Percentiles rank a stretch among this genome's conserved stretches.
Evolutionary conservation across 1,140 invertebrate species (phyloP).

Genomic region (Drosophila kanapiae): DNA sequence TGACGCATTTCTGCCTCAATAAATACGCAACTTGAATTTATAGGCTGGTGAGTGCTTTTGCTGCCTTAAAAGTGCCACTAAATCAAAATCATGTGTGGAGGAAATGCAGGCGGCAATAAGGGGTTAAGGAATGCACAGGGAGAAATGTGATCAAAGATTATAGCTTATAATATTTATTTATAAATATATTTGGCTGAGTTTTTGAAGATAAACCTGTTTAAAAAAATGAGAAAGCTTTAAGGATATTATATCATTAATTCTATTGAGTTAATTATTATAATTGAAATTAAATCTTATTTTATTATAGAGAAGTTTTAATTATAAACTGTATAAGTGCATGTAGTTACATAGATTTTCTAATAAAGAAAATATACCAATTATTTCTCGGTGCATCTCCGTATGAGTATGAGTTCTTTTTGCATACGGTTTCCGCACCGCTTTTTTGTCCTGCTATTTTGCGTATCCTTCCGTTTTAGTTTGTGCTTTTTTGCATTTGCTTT

Average conservation of each 20-base stretch:
- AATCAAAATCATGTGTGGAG: slow-evolving; percentile 79
- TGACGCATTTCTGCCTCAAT: slow-evolving; percentile 82
- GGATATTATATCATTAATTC: background rate
- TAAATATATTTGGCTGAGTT: background rate
- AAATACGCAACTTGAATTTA: slow-evolving; percentile 84
- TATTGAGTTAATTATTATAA: too few relatives aligned
- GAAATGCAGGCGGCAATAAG: slow-evolving; percentile 62
- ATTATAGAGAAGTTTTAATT: background rate
- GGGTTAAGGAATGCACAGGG: slow-evolving; percentile 56
- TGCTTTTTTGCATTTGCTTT: slow-evolving; percentile 56
- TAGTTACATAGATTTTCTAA: background rate
- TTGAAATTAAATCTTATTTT: background rate
- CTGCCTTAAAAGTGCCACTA: slow-evolving; percentile 82
- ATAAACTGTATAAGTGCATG: background rate
- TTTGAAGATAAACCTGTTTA: background rate
- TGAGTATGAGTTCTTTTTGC: slow-evolving; percentile 64
- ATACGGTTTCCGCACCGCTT: slow-evolving; percentile 67
- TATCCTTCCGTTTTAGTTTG: slow-evolving; percentile 76
- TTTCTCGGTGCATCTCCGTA: background rate
- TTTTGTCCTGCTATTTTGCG: slow-evolving; percentile 57
- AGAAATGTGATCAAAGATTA: background rate
- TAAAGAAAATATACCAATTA: background rate
- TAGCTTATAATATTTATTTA: background rate
- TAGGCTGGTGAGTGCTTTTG: slow-evolving; percentile 71
- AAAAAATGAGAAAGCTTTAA: too few relatives aligned